Base-by-base conservation (phyloP, 2,797 vertebrate species). In the Anguilla megastoma region DNA sequence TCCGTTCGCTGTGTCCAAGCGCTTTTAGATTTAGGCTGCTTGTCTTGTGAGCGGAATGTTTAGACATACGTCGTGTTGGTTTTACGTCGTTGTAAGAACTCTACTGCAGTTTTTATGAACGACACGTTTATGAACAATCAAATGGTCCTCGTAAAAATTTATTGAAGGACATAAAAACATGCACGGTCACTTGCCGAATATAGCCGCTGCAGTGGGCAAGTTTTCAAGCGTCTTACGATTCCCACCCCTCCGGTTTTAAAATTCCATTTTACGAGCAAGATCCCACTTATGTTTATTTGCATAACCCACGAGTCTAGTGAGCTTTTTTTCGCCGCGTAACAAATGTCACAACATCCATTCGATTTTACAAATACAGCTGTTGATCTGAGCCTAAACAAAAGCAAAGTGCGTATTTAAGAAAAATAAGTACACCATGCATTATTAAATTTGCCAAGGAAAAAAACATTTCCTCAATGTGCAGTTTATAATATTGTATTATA, bases 51-150 rank as follows among this genome's bases (percentile, higher is more conserved):
- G 36, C 21, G 27, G 60, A 5, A 45, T 88, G 63, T 52, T 85
- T 36, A 50, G 50, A 66, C 33, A 30, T 85, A 80, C 41, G 86
- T 83, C 33, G 83, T 84, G 83, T 86, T 85, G 87, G 60, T 63
- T 87, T 90, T 84, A 86, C 84, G 18, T 89, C 48, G 89, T 85
- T 87, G 69, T 60, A 88, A 63, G 74, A 87, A 87, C 86, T 84
- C 87, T 27, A 58, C 84, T 87, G 84, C 82, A 86, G 85, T 92
- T 97, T 97, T 96, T 97, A 98, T 98, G 97, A 99, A 98, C 97
- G 97, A 98, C 97, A 98, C 96, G 95, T 99, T 99, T 98, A 98
- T 98, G 97, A 98, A 99, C 97, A 98, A 98, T 98, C 97, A 98
- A 98, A 98, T 97, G 97, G 97, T 96, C 96, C 97, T 98, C 98